Base-by-base conservation (phyloP, 2,888 invertebrate genomes). In the Pherbina coryleti region DNA sequence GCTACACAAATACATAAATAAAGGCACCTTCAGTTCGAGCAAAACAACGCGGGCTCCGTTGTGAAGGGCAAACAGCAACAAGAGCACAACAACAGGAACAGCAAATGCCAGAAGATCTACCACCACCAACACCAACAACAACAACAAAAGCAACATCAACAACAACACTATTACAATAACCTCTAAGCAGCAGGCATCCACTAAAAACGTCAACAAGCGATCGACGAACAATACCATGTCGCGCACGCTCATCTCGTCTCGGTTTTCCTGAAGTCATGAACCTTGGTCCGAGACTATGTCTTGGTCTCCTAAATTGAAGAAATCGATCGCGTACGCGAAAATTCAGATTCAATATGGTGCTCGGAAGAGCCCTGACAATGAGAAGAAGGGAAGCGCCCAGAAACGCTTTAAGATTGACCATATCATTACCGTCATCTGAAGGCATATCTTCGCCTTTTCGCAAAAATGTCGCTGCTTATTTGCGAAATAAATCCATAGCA, bases 361-460 rank as follows among this genome's bases (percentile, higher is more conserved):
- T 44, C 44, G 28, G 22, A 28, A 51, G 19, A n/a, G 31, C 22
- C 22, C 34, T 28, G n/a, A 11, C 70, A 17, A 55, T 57, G 55
- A 14, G 17, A 22, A 25, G 7, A 9, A 55, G 55, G 31, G 60
- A 37, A 44, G 73, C 51, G 55, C 53, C 69, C 71, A 76, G 75
- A 70, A 79, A 64, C 62, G 49, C 60, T 67, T 77, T 66, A 69
- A 82, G 81, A 83, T 78, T 82, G 82, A 82, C 82, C 82, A 82
- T 83, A 84, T 84, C 82, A 80, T 53, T 71, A 78, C 80, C 81
- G 80, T 81, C 79, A 83, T 83, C 82, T 79, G 77, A 80, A 82
- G 79, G 79, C 78, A 57, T 80, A 83, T 83, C 83, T 79, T 78
- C 80, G 77, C 77, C 78, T 75, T 53, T 28, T 34, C 66, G 60